Evolutionary conservation across 2,888 invertebrate genomes (phyloP).

Genomic region (Plagodis pulveraria): DNA sequence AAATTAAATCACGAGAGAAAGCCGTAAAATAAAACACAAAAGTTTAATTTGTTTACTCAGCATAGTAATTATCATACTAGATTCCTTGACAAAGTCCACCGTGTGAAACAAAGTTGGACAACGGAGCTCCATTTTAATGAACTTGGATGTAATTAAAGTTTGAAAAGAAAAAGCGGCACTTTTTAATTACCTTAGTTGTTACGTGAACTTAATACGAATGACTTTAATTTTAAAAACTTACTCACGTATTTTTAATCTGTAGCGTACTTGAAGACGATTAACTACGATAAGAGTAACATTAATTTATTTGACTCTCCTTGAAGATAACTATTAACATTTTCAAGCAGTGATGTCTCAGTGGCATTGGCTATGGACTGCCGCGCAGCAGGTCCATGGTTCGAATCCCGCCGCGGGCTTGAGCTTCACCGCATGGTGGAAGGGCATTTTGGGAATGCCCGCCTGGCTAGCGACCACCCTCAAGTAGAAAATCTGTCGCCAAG

Average conservation of each 20-base stretch:
- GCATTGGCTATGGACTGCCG: too few species aligned
- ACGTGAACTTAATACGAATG: conserved; percentile 42
- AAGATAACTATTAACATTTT: conserved; percentile 6
- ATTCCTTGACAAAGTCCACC: conserved; percentile 36
- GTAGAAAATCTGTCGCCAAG: too few species aligned
- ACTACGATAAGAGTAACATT: too few species aligned
- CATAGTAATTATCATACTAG: conserved; percentile 33
- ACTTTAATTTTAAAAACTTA: conserved; percentile 32
- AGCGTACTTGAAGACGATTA: conserved; percentile 12
- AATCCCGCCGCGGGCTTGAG: too few species aligned
- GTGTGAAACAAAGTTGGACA: conserved; percentile 36
- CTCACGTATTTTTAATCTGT: conserved; percentile 22
- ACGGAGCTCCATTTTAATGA: conserved; percentile 47
- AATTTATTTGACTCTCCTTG: too few species aligned
- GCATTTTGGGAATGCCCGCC: too few species aligned
- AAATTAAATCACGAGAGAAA: conserved; percentile 6
- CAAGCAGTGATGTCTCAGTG: too few species aligned
- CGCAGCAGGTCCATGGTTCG: too few species aligned
- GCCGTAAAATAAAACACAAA: conserved; percentile 8
- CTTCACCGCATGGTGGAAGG: too few species aligned
- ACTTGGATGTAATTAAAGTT: conserved; percentile 48
- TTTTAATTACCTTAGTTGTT: conserved; percentile 49
- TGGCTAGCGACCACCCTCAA: too few species aligned
- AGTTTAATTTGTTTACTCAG: conserved; percentile 37
- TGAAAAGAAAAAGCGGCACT: conserved; percentile 45